These are phyloP conservation scores for Troilus luridus DNA, from an alignment of 2,888 invertebrate genomes.

Conservation along the genomic window DNA sequence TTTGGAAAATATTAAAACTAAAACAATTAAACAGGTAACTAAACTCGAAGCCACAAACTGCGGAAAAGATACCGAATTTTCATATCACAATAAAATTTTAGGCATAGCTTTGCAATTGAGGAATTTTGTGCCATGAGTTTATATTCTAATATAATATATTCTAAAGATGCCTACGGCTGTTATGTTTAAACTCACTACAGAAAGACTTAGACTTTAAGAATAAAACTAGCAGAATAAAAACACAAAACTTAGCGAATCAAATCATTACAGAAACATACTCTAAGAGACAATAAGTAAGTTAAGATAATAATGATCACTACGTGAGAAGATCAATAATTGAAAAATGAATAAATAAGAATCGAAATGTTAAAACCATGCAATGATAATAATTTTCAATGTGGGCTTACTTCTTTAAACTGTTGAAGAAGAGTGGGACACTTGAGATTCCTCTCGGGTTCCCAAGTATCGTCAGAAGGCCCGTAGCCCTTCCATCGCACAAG, in stretches of 20 bases:
- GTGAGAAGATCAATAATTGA: not conserved
- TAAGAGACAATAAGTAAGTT: slow-evolving; percentile 30
- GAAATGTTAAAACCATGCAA: slow-evolving; percentile 7
- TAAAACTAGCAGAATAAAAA: not conserved
- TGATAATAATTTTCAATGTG: slow-evolving; percentile 4
- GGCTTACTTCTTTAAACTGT: slow-evolving; percentile 57
- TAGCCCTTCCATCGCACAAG: slow-evolving; percentile 61
- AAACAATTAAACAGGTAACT: too few species aligned
- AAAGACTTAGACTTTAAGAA: not conserved
- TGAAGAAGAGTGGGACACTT: slow-evolving; percentile 58
- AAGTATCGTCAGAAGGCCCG: slow-evolving; percentile 58
- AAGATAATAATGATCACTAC: not conserved
- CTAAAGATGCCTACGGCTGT: not conserved
- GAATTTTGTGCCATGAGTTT: too few species aligned
- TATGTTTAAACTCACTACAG: not conserved
- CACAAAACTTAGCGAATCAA: not conserved
- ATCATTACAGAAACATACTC: not conserved
- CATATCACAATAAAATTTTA: too few species aligned
- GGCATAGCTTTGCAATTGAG: too few species aligned
- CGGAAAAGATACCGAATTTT: too few species aligned
- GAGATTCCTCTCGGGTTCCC: slow-evolving; percentile 61
- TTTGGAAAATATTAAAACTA: too few species aligned
- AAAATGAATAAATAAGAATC: not conserved
- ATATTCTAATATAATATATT: too few species aligned
- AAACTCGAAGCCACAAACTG: too few species aligned